Base-by-base conservation (phyloP, 2,797 vertebrate species). In the Notolepis coatsorum region DNA sequence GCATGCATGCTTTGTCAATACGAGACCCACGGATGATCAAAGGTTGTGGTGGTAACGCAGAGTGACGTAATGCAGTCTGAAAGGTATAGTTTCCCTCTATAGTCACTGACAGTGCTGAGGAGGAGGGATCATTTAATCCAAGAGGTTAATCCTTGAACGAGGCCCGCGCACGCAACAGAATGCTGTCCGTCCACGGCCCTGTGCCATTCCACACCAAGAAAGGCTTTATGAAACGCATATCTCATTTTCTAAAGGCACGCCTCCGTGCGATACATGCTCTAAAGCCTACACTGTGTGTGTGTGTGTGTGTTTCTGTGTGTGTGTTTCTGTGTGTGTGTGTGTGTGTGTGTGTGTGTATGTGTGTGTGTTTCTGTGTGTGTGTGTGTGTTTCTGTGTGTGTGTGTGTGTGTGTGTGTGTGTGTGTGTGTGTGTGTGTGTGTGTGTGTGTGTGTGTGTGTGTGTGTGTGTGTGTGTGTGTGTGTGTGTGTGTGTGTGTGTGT, bases 61-160 rank as follows among this genome's bases (percentile, higher is more conserved):
- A n/a, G n/a, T n/a, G n/a, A n/a, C n/a, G n/a, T n/a, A n/a, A n/a
- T n/a, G n/a, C n/a, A n/a, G n/a, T n/a, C n/a, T n/a, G n/a, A n/a
- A n/a, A n/a, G n/a, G n/a, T 62, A 62, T 67, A 53, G 33, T 52
- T 47, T 66, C 39, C 18, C 50, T 51, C 60, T 20, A 25, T 45
- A 21, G 31, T 37, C 0, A 1, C 27, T 55, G 25, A 42, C 17
- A 63, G 21, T 0, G 2, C 35, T 24, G 23, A 63, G 15, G 33
- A 59, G 53, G 18, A 52, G 63, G 35, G 59, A 61, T 74, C 49
- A 61, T 74, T 49, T 76, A 78, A 80, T 84, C 75, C 79, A 47
- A 23, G 17, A 39, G 18, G 17, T 46, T 83, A 83, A 88, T 85
- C 86, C 72, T 35, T 57, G 38, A 84, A 77, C 73, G 24, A 69